These are phyloP conservation scores for Mnemiopsis leidyi DNA, from an alignment of 37 sponge, comb jelly and placozoan species.

Conservation along the genomic window DNA sequence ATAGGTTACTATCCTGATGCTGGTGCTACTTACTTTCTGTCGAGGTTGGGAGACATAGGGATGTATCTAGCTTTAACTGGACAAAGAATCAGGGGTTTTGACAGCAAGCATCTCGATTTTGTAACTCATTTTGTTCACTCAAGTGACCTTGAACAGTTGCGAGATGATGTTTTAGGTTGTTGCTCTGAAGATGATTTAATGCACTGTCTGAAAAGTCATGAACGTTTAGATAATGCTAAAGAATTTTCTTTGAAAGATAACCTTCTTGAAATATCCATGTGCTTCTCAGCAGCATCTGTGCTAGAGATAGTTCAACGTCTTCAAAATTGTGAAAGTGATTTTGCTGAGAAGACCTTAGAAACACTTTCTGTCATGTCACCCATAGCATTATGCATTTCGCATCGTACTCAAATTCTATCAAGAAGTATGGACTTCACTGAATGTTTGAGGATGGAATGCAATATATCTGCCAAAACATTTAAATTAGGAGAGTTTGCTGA, in stretches of 20 bases:
- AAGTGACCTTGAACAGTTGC: background rate
- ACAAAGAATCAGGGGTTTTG: slow-evolving; percentile 1
- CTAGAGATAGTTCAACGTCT: background rate
- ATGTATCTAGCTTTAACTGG: slow-evolving; percentile 3
- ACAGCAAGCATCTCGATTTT: background rate
- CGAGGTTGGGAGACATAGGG: background rate
- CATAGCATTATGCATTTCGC: background rate
- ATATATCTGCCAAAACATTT: background rate
- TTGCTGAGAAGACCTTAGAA: background rate
- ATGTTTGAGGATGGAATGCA: background rate
- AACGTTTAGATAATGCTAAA: background rate
- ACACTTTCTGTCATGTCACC: background rate
- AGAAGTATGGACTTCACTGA: background rate
- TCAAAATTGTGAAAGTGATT: background rate
- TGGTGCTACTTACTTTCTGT: background rate
- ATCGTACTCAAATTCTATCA: background rate
- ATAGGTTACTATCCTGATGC: slow-evolving; percentile 10
- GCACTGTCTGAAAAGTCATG: background rate
- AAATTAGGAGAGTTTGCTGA: background rate
- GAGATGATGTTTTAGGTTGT: background rate
- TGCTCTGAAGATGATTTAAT: background rate
- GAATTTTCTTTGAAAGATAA: background rate
- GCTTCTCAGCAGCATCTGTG: background rate
- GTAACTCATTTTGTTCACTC: background rate
- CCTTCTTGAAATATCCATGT: background rate